Conservation (phyloP, 2,113 vertebrate genomes). For the Antechinus stuartii region DNA sequence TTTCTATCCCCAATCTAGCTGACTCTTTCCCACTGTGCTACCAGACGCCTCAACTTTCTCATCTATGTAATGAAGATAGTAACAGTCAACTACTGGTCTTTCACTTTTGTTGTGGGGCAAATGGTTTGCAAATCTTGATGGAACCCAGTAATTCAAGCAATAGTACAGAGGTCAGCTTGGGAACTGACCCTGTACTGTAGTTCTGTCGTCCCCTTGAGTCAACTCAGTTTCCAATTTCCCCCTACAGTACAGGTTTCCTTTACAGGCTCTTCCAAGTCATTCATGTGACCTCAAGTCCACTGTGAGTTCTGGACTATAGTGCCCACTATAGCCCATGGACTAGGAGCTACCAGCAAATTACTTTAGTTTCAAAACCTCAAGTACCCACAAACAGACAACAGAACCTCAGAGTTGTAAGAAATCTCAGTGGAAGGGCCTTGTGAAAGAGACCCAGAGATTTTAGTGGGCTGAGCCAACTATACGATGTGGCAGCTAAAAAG, state of each 20-base stretch:
- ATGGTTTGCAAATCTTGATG: background rate
- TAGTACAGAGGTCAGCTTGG: background rate
- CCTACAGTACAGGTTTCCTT: background rate
- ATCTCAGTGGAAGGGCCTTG: background rate
- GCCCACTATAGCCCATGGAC: background rate
- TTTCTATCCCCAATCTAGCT: background rate
- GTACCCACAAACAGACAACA: background rate
- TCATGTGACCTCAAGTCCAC: background rate
- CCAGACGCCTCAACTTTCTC: background rate
- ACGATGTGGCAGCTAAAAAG: background rate
- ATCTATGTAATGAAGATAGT: background rate
- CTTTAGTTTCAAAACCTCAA: background rate
- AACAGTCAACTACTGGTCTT: background rate
- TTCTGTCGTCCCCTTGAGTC: background rate
- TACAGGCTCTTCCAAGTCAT: background rate
- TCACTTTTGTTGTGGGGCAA: background rate
- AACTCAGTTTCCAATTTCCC: background rate
- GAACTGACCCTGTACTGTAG: background rate
- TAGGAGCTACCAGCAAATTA: background rate
- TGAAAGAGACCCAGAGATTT: background rate
- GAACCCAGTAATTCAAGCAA: background rate
- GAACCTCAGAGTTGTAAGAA: background rate
- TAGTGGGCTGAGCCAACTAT: background rate
- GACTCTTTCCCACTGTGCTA: background rate
- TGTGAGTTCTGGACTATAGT: background rate